Evolutionary conservation across 2,888 invertebrate genomes (phyloP), one percentile per base, ranked within the genome.

Genomic region (Geophilus truncorum): DNA sequence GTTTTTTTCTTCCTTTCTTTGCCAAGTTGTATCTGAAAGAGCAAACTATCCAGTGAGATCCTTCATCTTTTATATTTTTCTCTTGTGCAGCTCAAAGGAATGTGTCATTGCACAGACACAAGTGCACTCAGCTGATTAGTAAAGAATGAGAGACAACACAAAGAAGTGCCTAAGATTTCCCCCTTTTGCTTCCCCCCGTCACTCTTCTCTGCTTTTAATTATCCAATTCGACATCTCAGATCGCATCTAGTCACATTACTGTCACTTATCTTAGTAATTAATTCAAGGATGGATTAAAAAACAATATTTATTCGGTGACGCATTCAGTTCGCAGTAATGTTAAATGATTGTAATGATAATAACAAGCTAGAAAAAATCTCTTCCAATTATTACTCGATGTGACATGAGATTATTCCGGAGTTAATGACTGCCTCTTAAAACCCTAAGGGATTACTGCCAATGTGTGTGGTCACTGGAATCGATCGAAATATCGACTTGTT

Each of bases 31-130:
- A 21, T 15, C 18, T 18, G 51, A 51, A 51, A 18, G 18, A 7
- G 18, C 51, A n/a, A 51, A 51, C 51, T 51, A 18, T 70, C 25
- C 28, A 70, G 23, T 28, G 12, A 28, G 28, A 70, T 70, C 12
- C 28, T 15, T 23, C 57, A 21, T 57, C 57, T 18, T 21, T 70
- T 70, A 25, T 25, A 10, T 25, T 70, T 70, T n/a, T n/a, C n/a
- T 28, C 28, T 70, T 25, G 10, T 25, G 25, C 10, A n/a, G n/a
- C 28, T 70, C 70, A 28, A 70, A 70, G 25, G 28, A 70, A 6
- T 70, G 70, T 70, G 70, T 70, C 70, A 70, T 70, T 70, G 70
- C 70, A 28, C 28, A 25, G 70, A 70, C 25, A 70, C 28, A 70
- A 70, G 28, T 70, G 28, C 70, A 70, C 70, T 70, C 28, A 51